phyloP scores from a whole-genome alignment of 2,797 vertebrate genomes.

The Chrysocyon brachyurus region DNA sequence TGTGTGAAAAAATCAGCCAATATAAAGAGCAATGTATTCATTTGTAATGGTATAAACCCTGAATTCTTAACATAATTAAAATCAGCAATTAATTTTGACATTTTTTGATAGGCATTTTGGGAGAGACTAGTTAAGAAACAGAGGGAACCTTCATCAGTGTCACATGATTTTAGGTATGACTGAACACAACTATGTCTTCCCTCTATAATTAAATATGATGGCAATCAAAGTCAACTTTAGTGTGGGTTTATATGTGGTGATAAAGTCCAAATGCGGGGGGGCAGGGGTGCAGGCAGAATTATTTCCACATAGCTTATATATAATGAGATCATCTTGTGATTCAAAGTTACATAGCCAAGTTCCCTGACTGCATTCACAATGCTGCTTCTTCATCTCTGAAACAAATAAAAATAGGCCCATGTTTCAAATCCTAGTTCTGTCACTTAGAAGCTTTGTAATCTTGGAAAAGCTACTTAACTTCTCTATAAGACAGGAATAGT shows the following conservation, averaged over 20 bases:
- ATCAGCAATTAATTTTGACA: slow-evolving; percentile 47
- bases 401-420: background rate
- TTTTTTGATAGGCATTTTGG: slow-evolving; percentile 52
- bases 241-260: slow-evolving; percentile 22
- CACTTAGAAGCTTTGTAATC: background rate
- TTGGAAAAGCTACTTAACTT: background rate
- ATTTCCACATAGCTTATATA: background rate
- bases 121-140: slow-evolving; percentile 40
- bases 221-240: slow-evolving; percentile 10
- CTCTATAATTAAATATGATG: slow-evolving; percentile 44
- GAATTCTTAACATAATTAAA: slow-evolving; percentile 57
- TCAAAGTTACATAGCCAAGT: background rate
- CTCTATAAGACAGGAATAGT: background rate
- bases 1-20: background rate
- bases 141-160: background rate
- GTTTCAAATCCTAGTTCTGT: slow-evolving; percentile 34
- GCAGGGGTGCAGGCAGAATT: background rate
- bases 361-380: background rate
- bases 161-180: slow-evolving; percentile 35
- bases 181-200: slow-evolving; percentile 1
- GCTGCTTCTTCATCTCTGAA: background rate
- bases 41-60: slow-evolving; percentile 11
- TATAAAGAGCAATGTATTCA: slow-evolving; percentile 10
- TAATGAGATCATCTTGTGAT: background rate
- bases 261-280: background rate